phyloP scores from a whole-genome alignment of 2,888 invertebrate species.

The Synergus gifuensis region DNA sequence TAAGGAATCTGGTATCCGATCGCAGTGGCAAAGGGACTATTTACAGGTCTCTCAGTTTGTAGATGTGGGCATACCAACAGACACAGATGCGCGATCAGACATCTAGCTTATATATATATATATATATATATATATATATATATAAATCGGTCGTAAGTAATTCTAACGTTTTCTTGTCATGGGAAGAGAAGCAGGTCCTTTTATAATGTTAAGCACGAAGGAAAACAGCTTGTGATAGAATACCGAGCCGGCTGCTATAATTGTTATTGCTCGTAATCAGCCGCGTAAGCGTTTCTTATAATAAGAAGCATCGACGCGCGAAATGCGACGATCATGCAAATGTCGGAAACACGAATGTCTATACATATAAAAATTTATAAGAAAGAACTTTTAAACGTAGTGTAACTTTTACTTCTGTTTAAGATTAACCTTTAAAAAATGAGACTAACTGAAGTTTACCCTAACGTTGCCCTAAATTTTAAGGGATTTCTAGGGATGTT shows the following conservation, averaged over 20 bases:
- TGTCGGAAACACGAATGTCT: neutral
- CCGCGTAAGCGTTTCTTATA: slow-evolving; percentile 9
- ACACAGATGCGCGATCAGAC: slow-evolving; percentile 2
- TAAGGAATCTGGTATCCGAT: slow-evolving; percentile 44
- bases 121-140: neutral
- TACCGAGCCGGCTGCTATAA: slow-evolving; percentile 25
- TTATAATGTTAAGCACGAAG: slow-evolving; percentile 21
- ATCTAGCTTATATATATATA: neutral
- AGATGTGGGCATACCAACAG: neutral
- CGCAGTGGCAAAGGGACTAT: slow-evolving; percentile 46
- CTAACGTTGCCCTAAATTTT: no score
- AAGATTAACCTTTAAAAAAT: no score
- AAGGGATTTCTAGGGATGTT: no score
- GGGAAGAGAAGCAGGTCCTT: neutral
- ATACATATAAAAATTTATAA: no score
- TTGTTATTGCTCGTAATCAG: slow-evolving; percentile 40
- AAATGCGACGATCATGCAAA: slow-evolving; percentile 11
- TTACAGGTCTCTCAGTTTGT: slow-evolving; percentile 43
- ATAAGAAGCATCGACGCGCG: neutral
- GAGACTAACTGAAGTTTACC: no score
- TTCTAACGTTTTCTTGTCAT: slow-evolving; percentile 11
- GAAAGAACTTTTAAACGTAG: no score
- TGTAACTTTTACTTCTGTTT: no score
- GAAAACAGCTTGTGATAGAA: slow-evolving; percentile 19
- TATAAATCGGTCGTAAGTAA: slow-evolving; percentile 5